Evolutionary conservation across 1,140 invertebrate species (phyloP).

Genomic region (Trichoplusia ni): DNA sequence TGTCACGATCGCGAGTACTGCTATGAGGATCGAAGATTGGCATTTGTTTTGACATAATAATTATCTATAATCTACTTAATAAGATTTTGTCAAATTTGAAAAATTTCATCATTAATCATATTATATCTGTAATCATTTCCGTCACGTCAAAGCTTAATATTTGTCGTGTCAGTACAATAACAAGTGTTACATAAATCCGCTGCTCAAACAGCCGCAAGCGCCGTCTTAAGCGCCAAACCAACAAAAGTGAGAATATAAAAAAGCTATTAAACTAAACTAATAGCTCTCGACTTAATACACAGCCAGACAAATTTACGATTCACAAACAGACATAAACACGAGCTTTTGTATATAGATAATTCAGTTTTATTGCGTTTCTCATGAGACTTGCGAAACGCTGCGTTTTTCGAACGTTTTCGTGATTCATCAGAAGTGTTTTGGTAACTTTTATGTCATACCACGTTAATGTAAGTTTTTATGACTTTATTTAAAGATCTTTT

Average conservation of each 20-base stretch:
- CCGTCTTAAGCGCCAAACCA: neutral
- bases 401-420: neutral
- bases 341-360: conserved; percentile 28
- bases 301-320: conserved; percentile 25
- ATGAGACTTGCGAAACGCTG: conserved; percentile 10
- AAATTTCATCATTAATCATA: too few species aligned
- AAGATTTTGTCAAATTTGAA: too few species aligned
- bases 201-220: neutral
- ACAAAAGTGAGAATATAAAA: conserved; percentile 27
- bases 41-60: too few species aligned
- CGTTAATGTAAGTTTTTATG: conserved; percentile 8
- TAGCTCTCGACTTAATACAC: conserved; percentile 27
- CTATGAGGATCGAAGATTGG: too few species aligned
- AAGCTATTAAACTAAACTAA: conserved; percentile 25
- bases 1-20: too few species aligned
- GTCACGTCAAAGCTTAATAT: too few species aligned
- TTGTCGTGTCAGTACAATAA: too few species aligned
- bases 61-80: too few species aligned
- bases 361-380: conserved; percentile 20
- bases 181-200: too few species aligned
- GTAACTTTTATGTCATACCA: conserved; percentile 6
- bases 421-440: conserved; percentile 8
- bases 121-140: too few species aligned
- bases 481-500: conserved; percentile 4
- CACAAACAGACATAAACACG: conserved; percentile 31